These are phyloP conservation scores for Choristoneura fumiferana DNA, from an alignment of 1,140 invertebrate species.

Conservation along the genomic window DNA sequence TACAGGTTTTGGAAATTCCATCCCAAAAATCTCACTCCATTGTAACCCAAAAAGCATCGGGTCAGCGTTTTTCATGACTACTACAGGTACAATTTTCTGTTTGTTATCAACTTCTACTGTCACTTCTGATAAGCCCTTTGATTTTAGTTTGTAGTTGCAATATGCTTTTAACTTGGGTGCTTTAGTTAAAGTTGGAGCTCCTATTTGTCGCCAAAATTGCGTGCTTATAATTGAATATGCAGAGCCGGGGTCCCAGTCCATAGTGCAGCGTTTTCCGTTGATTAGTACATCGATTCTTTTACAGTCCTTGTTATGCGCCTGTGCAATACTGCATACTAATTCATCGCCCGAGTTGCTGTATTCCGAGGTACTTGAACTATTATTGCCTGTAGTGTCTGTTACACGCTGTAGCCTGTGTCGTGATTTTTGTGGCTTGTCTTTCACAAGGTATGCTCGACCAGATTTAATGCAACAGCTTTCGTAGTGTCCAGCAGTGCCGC, in stretches of 20 bases:
- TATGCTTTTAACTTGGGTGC: conserved; percentile 21
- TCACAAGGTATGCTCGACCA: neutral
- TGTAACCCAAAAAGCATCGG: conserved; percentile 22
- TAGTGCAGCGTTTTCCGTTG: conserved; percentile 10
- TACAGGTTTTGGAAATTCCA: conserved; percentile 21
- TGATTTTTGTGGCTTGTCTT: neutral
- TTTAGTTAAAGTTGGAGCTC: conserved; percentile 4
- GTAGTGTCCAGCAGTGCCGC: no score
- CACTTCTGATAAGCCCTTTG: conserved; percentile 11
- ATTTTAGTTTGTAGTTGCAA: conserved; percentile 18
- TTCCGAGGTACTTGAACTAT: neutral
- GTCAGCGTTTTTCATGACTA: conserved; percentile 21
- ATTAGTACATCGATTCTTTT: conserved; percentile 4
- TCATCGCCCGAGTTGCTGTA: neutral
- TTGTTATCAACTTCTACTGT: conserved; percentile 14
- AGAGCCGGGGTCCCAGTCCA: conserved; percentile 22
- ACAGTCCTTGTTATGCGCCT: neutral
- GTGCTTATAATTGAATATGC: conserved; percentile 22
- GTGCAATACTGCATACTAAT: neutral
- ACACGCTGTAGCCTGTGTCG: neutral
- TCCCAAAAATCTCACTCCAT: conserved; percentile 20
- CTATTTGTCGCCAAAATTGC: conserved; percentile 19
- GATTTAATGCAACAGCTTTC: neutral
- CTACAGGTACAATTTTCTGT: conserved; percentile 15
- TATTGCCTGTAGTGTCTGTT: neutral